Evolutionary conservation across 1,140 invertebrate genomes (phyloP), one percentile per base, ranked within the genome.

Genomic region (Ctenoplectra terminalis): DNA sequence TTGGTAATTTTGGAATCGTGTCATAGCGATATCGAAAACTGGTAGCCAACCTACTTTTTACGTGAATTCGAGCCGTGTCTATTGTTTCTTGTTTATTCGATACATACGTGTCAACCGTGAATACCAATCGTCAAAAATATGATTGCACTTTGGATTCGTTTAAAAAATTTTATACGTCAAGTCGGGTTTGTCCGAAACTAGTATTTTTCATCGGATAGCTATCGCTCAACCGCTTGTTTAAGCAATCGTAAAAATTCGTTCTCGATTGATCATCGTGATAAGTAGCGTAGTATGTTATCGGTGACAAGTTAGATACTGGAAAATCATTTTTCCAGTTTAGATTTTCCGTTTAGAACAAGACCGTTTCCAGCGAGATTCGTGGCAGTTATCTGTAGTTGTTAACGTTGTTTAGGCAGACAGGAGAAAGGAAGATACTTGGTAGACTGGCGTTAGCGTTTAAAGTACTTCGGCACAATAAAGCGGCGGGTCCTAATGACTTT

Each of bases 401-500:
- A 77, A 31, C 40, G 29, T 26, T 29, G 29, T 76, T 60, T 67
- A 77, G 26, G 64, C 64, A 46, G 64, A 76, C 20, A 29, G 9
- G 43, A 63, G 46, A 26, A 67, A 50, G 26, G 37, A 76, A 61
- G 52, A 61, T 72, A 52, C 52, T 43, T 29, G 71, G 67, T 56
- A 31, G 50, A 43, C 46, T 54, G 82, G 77, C 77, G 81, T 74
- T 78, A 74, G 52, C 74, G 74, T 79, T 78, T 87, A 84, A 84
- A 87, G 75, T 82, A 77, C 74, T 79, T 54, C 23, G 56, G 60
- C 70, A 70, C 74, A 78, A 87, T 84, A 87, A 84, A 87, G 70
- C 76, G 74, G 64, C 60, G 60, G 63, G 79, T 75, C 85, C 83
- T 87, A 87, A 87, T 87, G 85, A 83, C 82, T 87, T 87, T 87